These are phyloP conservation scores for Clarias laeviceps DNA, from an alignment of 2,797 vertebrate genomes.

Conservation along the genomic window DNA sequence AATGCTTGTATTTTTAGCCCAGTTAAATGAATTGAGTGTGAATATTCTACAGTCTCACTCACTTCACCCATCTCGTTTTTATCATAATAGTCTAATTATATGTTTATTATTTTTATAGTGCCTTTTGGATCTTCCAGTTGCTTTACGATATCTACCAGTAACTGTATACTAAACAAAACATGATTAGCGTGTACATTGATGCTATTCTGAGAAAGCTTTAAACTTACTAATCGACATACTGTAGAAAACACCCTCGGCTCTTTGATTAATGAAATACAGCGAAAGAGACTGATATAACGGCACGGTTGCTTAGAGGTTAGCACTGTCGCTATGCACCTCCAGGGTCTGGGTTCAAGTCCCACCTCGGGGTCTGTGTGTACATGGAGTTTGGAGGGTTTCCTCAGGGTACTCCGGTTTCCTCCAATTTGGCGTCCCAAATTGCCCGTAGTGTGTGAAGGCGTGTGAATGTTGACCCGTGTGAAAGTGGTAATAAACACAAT, in stretches of 20 bases:
- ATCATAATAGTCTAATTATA: constrained; percentile 19
- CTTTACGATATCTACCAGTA: not conserved
- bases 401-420: too few species aligned
- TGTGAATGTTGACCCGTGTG: too few species aligned
- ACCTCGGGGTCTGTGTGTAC: too few species aligned
- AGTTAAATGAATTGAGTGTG: constrained; percentile 2
- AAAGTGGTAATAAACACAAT: too few species aligned
- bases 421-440: too few species aligned
- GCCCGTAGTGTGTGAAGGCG: too few species aligned
- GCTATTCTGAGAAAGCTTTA: not conserved
- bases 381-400: too few species aligned
- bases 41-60: constrained; percentile 2
- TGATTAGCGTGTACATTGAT: not conserved
- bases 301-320: too few species aligned
- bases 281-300: not conserved
- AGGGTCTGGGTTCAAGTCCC: too few species aligned
- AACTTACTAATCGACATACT: not conserved
- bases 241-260: not conserved
- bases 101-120: not conserved
- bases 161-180: not conserved
- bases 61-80: not conserved
- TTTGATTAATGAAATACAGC: not conserved
- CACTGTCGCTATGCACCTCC: too few species aligned
- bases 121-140: not conserved
- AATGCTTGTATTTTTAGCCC: constrained; percentile 53